phyloP scores from a whole-genome alignment of 2,797 vertebrate species.

The Apogon hyalosoma region DNA sequence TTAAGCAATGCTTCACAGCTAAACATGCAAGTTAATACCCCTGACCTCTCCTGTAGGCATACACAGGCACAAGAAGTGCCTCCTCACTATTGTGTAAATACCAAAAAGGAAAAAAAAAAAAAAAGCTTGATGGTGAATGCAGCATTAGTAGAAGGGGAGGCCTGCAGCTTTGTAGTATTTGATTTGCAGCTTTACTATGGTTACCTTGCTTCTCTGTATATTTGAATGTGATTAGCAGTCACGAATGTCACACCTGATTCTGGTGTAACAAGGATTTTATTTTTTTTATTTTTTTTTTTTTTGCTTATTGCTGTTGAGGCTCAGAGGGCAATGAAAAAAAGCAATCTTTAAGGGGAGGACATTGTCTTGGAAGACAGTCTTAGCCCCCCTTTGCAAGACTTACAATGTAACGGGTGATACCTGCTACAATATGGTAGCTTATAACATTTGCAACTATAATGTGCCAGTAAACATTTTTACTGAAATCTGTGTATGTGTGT shows the following conservation, averaged over 20 bases:
- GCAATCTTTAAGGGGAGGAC: conserved; percentile 67
- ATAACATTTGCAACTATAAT: conserved; percentile 80
- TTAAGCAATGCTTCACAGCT: conserved; percentile 76
- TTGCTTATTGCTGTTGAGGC: conserved; percentile 67
- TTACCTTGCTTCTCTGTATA: conserved; percentile 77
- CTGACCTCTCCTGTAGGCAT: conserved; percentile 78
- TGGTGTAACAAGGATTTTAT: conserved; percentile 57
- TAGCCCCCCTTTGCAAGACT: conserved; percentile 39
- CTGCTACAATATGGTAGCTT: conserved; percentile 79
- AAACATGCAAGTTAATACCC: conserved; percentile 73
- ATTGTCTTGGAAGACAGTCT: conserved; percentile 62
- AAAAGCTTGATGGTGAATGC: conserved; percentile 72
- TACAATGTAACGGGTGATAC: conserved; percentile 77
- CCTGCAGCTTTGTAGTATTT: conserved; percentile 76
- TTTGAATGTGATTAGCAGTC: conserved; percentile 83
- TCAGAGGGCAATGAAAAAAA: conserved; percentile 67
- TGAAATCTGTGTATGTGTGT: conserved; percentile 52
- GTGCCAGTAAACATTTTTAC: conserved; percentile 84
- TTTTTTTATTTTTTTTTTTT: conserved; percentile 32
- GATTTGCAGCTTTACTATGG: conserved; percentile 78
- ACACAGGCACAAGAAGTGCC: conserved; percentile 78
- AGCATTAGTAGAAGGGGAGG: conserved; percentile 65
- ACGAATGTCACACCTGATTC: conserved; percentile 80
- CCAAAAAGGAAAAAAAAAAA: conserved; percentile 59
- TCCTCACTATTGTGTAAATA: conserved; percentile 80